Evolutionary conservation across 2,797 vertebrate genomes (phyloP).

Genomic region (Psittacula echo): DNA sequence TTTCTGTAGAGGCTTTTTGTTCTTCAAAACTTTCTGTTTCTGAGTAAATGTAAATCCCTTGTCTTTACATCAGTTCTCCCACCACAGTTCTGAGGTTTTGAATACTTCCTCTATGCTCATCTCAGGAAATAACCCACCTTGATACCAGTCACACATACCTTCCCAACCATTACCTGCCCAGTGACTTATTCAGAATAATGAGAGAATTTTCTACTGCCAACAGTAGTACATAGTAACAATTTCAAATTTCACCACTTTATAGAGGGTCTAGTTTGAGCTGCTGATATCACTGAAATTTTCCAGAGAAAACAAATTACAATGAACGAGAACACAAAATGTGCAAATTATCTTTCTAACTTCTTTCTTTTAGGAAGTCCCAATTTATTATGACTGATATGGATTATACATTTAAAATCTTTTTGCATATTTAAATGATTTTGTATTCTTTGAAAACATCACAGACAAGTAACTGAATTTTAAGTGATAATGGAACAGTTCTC

Average conservation of each 20-base stretch:
- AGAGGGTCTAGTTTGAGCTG: not conserved
- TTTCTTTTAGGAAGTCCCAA: not conserved
- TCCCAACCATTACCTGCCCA: not conserved
- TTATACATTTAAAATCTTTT: not conserved
- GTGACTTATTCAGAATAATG: not conserved
- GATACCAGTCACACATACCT: accelerated
- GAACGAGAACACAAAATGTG: not conserved
- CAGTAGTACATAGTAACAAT: not conserved
- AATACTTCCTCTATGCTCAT: not conserved
- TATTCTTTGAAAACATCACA: constrained; percentile 4
- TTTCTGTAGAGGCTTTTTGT: not conserved
- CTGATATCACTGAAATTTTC: not conserved
- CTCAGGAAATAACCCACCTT: not conserved
- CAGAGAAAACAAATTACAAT: not conserved
- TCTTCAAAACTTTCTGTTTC: not conserved
- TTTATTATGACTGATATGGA: not conserved
- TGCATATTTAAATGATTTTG: not conserved
- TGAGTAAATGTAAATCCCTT: not conserved
- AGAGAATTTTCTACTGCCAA: not conserved
- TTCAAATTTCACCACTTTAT: not conserved
- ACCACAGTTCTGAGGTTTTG: not conserved
- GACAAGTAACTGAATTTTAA: constrained; percentile 17
- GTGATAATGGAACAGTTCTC: not conserved
- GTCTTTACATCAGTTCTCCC: not conserved
- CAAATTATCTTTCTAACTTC: not conserved